Percentiles rank a stretch among this genome's conserved stretches.
These are phyloP conservation scores for Promerops cafer DNA, from an alignment of 2,113 vertebrate genomes.

Conservation along the genomic window DNA sequence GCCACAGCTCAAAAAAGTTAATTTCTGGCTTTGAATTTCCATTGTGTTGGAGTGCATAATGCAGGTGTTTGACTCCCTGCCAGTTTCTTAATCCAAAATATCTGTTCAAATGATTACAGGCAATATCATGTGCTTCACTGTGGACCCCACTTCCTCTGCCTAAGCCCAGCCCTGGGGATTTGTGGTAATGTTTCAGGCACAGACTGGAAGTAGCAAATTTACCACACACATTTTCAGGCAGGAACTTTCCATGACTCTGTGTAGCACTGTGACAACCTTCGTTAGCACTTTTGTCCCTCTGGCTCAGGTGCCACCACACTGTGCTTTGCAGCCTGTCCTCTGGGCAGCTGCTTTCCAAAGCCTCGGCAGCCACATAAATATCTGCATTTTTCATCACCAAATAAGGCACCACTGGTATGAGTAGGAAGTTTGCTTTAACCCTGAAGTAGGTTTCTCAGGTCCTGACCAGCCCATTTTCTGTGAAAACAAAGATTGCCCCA, in stretches of 20 bases:
- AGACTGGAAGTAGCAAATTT: background rate
- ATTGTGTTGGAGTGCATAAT: background rate
- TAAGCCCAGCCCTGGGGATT: background rate
- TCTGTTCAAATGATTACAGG: background rate
- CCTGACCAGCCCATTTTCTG: background rate
- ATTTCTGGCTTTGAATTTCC: background rate
- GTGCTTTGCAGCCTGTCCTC: background rate
- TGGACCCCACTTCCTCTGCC: background rate
- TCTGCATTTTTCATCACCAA: background rate
- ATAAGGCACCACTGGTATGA: background rate
- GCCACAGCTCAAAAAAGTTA: background rate
- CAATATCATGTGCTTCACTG: background rate
- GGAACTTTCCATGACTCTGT: background rate
- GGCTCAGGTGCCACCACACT: rapidly evolving
- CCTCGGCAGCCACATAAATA: background rate
- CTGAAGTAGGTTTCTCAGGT: background rate
- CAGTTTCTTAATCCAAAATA: background rate
- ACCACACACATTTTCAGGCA: rapidly evolving
- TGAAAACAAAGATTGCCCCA: background rate
- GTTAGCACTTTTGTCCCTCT: rapidly evolving
- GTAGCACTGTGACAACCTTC: rapidly evolving
- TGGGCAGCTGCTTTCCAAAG: background rate
- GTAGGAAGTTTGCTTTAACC: background rate
- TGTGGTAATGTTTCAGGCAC: background rate
- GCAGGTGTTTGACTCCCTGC: background rate